Percentiles rank a stretch among this genome's conserved stretches.
phyloP scores from a whole-genome alignment of 2,797 vertebrate genomes.

The Melanotaenia boesemani region DNA sequence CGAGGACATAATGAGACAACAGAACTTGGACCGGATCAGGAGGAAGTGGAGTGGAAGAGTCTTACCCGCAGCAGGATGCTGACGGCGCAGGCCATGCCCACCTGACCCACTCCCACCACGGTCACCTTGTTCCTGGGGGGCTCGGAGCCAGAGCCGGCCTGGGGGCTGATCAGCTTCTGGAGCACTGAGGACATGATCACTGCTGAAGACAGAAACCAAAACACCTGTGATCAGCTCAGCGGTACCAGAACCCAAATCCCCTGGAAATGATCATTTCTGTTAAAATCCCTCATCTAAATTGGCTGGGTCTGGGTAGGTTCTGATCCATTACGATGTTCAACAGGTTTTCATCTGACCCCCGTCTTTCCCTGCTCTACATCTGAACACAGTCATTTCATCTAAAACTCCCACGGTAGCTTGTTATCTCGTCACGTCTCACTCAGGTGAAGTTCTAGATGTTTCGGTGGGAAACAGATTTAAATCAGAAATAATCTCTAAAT shows the following conservation, averaged over 20 bases:
- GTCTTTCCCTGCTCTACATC: too few species aligned
- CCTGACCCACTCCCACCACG: conserved; percentile 93
- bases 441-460: too few species aligned
- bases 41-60: not conserved
- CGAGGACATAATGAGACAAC: not conserved
- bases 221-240: not conserved
- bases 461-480: too few species aligned
- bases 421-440: too few species aligned
- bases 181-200: conserved; percentile 89
- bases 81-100: conserved; percentile 95
- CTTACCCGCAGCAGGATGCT: conserved; percentile 93
- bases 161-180: conserved; percentile 88
- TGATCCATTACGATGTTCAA: too few species aligned
- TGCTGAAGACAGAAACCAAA: conserved; percentile 48
- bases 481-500: too few species aligned
- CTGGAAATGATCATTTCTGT: too few species aligned
- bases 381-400: too few species aligned
- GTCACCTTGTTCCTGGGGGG: conserved; percentile 93
- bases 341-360: too few species aligned
- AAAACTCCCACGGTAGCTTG: too few species aligned
- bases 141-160: conserved; percentile 59
- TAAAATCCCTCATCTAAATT: too few species aligned
- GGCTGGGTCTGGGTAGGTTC: too few species aligned
- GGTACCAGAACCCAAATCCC: not conserved
- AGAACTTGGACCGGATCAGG: not conserved